Evolutionary conservation across 2,888 invertebrate genomes (phyloP), one percentile per base, ranked within the genome.

Genomic region (Napeogenes sylphis): DNA sequence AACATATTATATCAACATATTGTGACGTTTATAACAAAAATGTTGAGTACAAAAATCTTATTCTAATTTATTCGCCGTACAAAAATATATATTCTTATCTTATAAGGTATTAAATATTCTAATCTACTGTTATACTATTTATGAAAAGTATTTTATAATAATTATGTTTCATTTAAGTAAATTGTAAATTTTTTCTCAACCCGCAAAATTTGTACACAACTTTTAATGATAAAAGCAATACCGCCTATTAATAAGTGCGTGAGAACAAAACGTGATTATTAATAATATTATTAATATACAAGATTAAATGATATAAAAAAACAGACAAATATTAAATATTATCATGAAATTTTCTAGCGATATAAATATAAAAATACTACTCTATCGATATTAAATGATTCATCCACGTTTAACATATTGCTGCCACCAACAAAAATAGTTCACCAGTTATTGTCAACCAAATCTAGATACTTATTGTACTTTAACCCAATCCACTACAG

Each of bases 1-100:
- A 46, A n/a, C 5, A 6, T 51, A 30, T n/a, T 51, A 14, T 55
- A 13, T 51, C 35, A 32, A 53, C 42, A 56, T 45, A 60, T 55
- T 8, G 14, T 56, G 47, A 53, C 56, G 54, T 46, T 47, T 47
- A n/a, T 47, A 30, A 56, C 56, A 13, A 47, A 47, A 55, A 42
- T 21, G 8, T 47, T 30, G 6, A 60, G 58, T 56, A 46, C 54
- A 61, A 58, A 55, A 60, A 61, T 46, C 51, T 42, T 32, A 51
- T 59, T 21, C 21, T 21, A 21, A 47, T 8, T 53, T 64, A 64
- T 46, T 61, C 47, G 56, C 47, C 56, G 64, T 65, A 67, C n/a
- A 67, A 63, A 67, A 67, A 63, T 70, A 67, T 62, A 46, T 62
- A 61, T 66, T 56, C 13, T 58, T 53, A 38, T 38, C 4, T 38